phyloP scores from a whole-genome alignment of 2,113 vertebrate species.

The Spea bombifrons region DNA sequence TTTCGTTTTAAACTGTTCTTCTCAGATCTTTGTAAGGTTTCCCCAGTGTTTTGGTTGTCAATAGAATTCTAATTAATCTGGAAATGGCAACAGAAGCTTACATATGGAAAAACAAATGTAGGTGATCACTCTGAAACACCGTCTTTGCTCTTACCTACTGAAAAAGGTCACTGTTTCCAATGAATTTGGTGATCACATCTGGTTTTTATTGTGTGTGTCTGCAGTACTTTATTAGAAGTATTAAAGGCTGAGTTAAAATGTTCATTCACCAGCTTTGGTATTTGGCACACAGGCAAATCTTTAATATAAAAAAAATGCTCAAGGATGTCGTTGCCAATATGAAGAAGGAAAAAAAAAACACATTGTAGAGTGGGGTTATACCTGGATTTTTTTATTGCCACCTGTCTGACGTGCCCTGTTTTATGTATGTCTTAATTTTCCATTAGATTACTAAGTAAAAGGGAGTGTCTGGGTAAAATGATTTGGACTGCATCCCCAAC shows the following conservation, averaged over 20 bases:
- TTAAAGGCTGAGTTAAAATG: constrained; percentile 22
- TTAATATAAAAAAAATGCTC: constrained; percentile 33
- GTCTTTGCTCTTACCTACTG: constrained; percentile 25
- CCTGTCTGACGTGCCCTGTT: background rate
- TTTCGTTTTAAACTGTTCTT: background rate
- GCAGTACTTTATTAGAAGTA: constrained; percentile 28
- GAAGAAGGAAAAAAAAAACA: constrained; percentile 5
- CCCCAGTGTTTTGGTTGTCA: background rate
- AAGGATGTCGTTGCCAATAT: constrained; percentile 24
- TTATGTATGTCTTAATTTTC: background rate
- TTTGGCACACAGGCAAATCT: constrained; percentile 35
- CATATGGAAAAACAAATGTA: background rate
- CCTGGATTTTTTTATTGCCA: constrained; percentile 10
- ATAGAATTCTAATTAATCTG: constrained; percentile 13
- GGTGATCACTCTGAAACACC: background rate
- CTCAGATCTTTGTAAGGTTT: background rate
- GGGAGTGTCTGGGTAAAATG: background rate
- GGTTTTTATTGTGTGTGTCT: constrained; percentile 16
- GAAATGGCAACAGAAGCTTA: constrained; percentile 20
- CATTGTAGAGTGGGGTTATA: constrained; percentile 13
- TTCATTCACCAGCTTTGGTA: constrained; percentile 48
- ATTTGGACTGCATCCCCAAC: too few species aligned
- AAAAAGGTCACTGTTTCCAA: constrained; percentile 44
- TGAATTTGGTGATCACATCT: constrained; percentile 21
- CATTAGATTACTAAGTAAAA: background rate